phyloP scores from a whole-genome alignment of 2,797 vertebrate species.

The Squalus acanthias region DNA sequence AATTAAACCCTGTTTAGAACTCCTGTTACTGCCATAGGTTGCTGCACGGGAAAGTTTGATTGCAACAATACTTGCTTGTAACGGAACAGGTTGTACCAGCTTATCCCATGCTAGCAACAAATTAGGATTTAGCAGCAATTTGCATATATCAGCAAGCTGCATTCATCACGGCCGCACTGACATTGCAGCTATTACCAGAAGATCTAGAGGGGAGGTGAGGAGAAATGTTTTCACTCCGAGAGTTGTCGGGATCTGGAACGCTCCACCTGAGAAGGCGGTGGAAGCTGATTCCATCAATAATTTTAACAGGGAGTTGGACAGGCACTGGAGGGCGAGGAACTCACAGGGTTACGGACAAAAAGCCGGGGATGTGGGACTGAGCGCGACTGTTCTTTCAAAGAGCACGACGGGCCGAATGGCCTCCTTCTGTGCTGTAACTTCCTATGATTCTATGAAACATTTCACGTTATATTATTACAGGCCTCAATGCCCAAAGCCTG shows the following conservation, averaged over 20 bases:
- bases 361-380: background rate
- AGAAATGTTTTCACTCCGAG: background rate
- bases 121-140: slow-evolving; percentile 19
- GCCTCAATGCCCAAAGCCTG: background rate
- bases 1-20: slow-evolving; percentile 33
- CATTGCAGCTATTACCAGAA: background rate
- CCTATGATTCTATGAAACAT: background rate
- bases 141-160: background rate
- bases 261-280: background rate
- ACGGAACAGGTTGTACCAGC: background rate
- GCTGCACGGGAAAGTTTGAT: background rate
- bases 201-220: background rate
- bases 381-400: background rate
- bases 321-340: background rate
- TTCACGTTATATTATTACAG: background rate
- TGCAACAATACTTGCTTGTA: slow-evolving; percentile 1
- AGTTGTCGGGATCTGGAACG: background rate
- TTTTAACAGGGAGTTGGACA: background rate
- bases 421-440: background rate
- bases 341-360: background rate
- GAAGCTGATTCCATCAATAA: background rate
- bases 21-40: slow-evolving; percentile 6
- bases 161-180: background rate
- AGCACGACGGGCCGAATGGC: background rate
- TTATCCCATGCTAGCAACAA: background rate